Evolutionary conservation across 2,113 vertebrate species (phyloP), one percentile per base, ranked within the genome.

Genomic region (Toxotes jaculatrix): DNA sequence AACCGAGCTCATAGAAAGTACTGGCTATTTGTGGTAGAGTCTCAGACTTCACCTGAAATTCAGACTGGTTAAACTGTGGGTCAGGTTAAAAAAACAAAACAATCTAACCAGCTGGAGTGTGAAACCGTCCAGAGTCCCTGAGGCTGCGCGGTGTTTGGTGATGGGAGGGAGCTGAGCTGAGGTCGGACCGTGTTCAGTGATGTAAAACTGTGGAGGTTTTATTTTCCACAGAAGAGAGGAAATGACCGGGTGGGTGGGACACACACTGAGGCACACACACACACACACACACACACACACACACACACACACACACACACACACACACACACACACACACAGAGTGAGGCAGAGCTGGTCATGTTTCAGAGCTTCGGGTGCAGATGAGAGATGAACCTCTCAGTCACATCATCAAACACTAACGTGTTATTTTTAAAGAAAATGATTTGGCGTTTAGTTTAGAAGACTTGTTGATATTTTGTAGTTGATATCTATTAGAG

Each of bases 181-280:
- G 64, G 74, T 79, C 32, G 0, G 45, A 23, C 68, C 5, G 21
- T n/a, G 3, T 59, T 38, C 63, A 13, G 67, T 63, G 43, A 76
- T 63, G 43, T 66, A 14, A 71, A 77, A 27, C 57, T 45, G 76
- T 8, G 82, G 68, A 60, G 73, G 38, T 67, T 67, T 69, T 51
- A 63, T 79, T 84, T 79, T 87, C 81, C 86, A 90, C 72, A 47
- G 36, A 56, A 56, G 42, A 84, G 53, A 86, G 89, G 89, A 88
- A 90, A 80, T 72, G 84, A 84, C 83, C 73, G 83, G 31, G 6
- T 31, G 79, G 84, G 87, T 70, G 63, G 23, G 49, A 77, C 67
- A 10, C 31, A 60, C 38, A 68, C n/a, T n/a, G n/a, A n/a, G n/a
- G n/a, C 40, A 60, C 63, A 36, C 63, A 76, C 62, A 56, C 43